phyloP scores from a whole-genome alignment of 1,140 invertebrate species.

The Manduca sexta region DNA sequence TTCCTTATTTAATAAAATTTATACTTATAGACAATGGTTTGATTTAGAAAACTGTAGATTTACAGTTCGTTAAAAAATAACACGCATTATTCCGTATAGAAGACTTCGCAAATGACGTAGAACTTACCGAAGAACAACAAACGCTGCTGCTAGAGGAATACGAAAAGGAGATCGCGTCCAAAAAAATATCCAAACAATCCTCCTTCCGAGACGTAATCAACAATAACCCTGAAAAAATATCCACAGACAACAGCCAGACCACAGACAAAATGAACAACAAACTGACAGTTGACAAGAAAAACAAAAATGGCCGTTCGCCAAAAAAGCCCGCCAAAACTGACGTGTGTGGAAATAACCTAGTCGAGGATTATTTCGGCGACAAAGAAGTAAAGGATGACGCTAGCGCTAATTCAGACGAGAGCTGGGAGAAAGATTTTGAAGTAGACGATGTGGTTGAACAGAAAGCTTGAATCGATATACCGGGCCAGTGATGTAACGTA shows the following conservation, averaged over 20 bases:
- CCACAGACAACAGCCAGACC: slow-evolving; percentile 24
- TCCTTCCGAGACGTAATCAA: slow-evolving; percentile 36
- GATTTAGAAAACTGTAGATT: neutral
- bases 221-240: slow-evolving; percentile 34
- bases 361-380: slow-evolving; percentile 69
- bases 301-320: slow-evolving; percentile 41
- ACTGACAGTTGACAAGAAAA: slow-evolving; percentile 27
- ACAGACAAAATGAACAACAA: slow-evolving; percentile 47
- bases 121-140: slow-evolving; percentile 76
- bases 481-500: slow-evolving; percentile 11
- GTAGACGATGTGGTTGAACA: slow-evolving; percentile 46
- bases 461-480: slow-evolving; percentile 39
- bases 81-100: slow-evolving; percentile 53
- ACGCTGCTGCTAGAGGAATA: slow-evolving; percentile 75
- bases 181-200: slow-evolving; percentile 42
- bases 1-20: too few species aligned
- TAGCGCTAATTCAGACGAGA: slow-evolving; percentile 70
- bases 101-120: slow-evolving; percentile 75
- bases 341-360: slow-evolving; percentile 59
- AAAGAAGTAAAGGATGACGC: slow-evolving; percentile 64
- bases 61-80: neutral
- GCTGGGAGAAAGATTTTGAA: slow-evolving; percentile 72
- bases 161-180: slow-evolving; percentile 63
- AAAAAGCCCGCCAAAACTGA: slow-evolving; percentile 44
- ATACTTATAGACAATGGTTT: too few species aligned